Evolutionary conservation across 2,113 vertebrate species (phyloP), one percentile per base, ranked within the genome.

Genomic region (Tachysurus vachellii): DNA sequence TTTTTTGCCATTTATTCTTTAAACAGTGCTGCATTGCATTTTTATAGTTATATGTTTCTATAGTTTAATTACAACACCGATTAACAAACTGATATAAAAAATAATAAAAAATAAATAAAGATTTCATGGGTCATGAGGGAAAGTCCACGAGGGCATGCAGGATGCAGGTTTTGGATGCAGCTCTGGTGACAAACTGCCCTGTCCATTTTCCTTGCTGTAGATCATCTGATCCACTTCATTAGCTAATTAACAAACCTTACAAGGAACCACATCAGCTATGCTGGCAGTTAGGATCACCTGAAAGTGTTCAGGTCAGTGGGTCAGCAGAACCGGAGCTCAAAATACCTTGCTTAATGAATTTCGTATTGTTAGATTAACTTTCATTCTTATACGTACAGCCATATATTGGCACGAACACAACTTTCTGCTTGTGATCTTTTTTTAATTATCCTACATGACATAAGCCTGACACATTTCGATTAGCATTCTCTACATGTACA

Each of bases 291-390:
- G 17, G 23, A 59, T 13, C 56, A 80, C 28, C 79, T 56, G 75
- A 80, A 80, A 59, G 79, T 81, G 79, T 61, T 81, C 79, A 81
- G 79, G 79, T 81, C 56, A 81, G 56, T 81, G 79, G 79, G 79
- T 61, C 79, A 81, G 79, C 79, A 26, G 36, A 21, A 5, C 79
- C 26, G 31, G 79, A 81, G 79, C 79, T 81, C 56, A 81, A 81
- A 61, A 81, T 81, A 81, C 31, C 79, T 42, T 7, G 79, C 56
- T 81, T 81, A 81, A 81, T 81, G 79, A 81, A 81, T 81, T 61
- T 44, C 23, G 79, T 44, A 13, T 14, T 61, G 10, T 42, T 81
- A 36, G 56, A 81, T 61, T 57, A 57, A 81, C 79, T 81, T 81
- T 26, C 79, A 53, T 10, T 56, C 47, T 50, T 50, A 50, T 61